Conservation (phyloP, 2,113 vertebrate genomes). For the Shinisaurus crocodilurus region DNA sequence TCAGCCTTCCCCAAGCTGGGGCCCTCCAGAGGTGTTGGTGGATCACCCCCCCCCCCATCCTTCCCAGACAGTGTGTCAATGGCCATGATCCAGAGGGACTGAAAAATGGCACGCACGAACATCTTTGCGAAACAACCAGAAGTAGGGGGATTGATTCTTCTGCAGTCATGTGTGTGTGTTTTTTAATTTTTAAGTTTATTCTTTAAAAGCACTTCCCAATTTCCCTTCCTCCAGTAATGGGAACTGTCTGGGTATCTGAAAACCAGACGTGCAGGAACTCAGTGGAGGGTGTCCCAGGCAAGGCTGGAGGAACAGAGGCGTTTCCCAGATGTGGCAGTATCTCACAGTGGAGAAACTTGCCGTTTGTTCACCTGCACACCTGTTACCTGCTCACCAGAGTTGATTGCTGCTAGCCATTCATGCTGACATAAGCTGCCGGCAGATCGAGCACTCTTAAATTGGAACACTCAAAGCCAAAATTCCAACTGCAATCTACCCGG, state of each 20-base stretch:
- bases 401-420: neutral
- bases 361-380: neutral
- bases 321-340: neutral
- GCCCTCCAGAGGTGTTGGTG: no score
- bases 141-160: neutral
- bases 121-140: neutral
- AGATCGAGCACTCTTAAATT: neutral
- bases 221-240: neutral
- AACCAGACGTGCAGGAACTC: neutral
- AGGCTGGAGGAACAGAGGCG: neutral
- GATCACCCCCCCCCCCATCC: no score
- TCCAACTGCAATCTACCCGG: neutral
- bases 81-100: neutral
- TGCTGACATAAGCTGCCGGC: neutral
- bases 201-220: neutral
- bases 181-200: no score
- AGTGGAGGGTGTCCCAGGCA: neutral
- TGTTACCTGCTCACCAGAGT: neutral
- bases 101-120: neutral
- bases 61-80: no score
- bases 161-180: no score
- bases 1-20: neutral
- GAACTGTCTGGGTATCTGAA: neutral
- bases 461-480: neutral
- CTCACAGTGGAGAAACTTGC: neutral